A percentile compares a stretch with the other conserved stretches of the same genome.
Evolutionary conservation across 2,797 vertebrate genomes (phyloP).

Genomic region (Oophaga sylvatica): DNA sequence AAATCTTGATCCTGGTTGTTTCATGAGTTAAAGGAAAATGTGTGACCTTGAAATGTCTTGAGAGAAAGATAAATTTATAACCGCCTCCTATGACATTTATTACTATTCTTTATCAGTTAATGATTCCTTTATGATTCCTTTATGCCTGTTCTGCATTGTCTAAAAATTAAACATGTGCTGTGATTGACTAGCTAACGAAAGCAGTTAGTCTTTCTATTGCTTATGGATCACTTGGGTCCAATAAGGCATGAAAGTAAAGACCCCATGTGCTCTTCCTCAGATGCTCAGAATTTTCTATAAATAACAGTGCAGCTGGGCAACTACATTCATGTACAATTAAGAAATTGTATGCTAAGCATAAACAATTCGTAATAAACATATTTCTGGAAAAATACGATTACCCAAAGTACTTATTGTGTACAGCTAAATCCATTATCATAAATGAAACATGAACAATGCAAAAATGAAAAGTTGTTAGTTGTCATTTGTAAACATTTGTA

Average conservation of each 20-base stretch:
- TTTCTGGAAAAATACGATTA: conserved; percentile 64
- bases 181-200: conserved; percentile 63
- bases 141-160: conserved; percentile 59
- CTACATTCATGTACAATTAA: conserved; percentile 63
- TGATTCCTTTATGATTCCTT: conserved; percentile 59
- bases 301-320: conserved; percentile 50
- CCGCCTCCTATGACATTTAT: conserved; percentile 61
- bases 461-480: neutral
- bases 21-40: conserved; percentile 48
- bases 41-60: conserved; percentile 55
- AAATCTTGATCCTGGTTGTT: conserved; percentile 51
- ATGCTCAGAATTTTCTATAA: conserved; percentile 55
- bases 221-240: conserved; percentile 54
- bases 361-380: conserved; percentile 63
- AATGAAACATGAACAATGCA: conserved; percentile 20
- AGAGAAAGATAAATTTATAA: conserved; percentile 44
- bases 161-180: conserved; percentile 61
- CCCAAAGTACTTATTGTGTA: conserved; percentile 30
- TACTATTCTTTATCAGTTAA: conserved; percentile 60
- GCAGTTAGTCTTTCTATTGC: conserved; percentile 57
- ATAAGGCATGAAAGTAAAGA: conserved; percentile 55
- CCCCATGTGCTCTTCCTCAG: conserved; percentile 50
- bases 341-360: conserved; percentile 61
- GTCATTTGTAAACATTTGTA: no score
- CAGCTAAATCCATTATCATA: neutral